phyloP scores from a whole-genome alignment of 2,888 invertebrate genomes.

The Eupithecia insigniata region DNA sequence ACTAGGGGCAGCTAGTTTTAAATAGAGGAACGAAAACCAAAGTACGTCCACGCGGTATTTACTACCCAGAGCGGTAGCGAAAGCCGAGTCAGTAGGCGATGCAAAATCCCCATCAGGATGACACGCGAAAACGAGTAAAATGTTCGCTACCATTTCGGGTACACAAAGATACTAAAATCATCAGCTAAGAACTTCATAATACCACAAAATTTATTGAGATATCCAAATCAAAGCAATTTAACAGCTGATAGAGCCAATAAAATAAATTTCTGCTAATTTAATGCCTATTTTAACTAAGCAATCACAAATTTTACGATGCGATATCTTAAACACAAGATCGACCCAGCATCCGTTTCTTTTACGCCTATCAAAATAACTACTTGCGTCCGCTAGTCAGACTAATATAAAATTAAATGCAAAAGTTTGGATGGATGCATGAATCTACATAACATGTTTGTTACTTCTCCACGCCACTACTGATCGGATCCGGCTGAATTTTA shows the following conservation, averaged over 20 bases:
- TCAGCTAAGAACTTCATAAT: neutral
- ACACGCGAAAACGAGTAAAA: neutral
- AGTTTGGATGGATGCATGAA: neutral
- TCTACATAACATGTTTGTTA: neutral
- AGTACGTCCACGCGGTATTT: neutral
- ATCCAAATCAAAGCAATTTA: conserved; percentile 3
- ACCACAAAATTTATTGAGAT: neutral
- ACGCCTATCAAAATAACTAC: conserved; percentile 39
- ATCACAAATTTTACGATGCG: conserved; percentile 30
- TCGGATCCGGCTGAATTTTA: too few species aligned
- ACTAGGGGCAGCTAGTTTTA: too few species aligned
- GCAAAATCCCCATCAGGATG: neutral
- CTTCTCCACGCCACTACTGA: neutral
- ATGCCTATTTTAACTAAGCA: conserved; percentile 9
- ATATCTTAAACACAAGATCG: conserved; percentile 27
- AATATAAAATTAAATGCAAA: neutral
- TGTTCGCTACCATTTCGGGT: neutral
- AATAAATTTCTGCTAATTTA: conserved; percentile 13
- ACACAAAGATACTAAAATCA: neutral
- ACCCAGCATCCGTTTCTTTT: conserved; percentile 39
- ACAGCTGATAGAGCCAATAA: conserved; percentile 8
- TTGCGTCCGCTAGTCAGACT: conserved; percentile 35
- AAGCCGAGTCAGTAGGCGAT: neutral
- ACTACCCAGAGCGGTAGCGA: neutral
- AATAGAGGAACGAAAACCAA: neutral